phyloP scores from a whole-genome alignment of 2,797 vertebrate species.

The Syngnathus acus region DNA sequence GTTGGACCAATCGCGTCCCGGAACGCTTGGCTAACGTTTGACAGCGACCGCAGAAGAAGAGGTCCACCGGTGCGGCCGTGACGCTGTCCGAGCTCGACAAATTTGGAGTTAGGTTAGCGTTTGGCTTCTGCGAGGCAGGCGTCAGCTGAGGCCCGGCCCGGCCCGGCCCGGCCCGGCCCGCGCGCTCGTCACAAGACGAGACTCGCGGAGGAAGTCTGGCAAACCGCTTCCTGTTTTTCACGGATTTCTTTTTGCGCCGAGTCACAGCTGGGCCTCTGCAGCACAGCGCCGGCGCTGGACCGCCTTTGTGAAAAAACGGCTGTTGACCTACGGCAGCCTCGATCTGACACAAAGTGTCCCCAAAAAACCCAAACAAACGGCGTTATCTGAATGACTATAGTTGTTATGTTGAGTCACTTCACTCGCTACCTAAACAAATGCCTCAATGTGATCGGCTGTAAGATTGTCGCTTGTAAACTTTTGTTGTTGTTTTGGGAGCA shows the following conservation, averaged over 20 bases:
- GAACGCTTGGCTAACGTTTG: slow-evolving; percentile 1
- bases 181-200: neutral
- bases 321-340: no score
- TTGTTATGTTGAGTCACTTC: no score
- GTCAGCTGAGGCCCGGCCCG: neutral
- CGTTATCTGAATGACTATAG: no score
- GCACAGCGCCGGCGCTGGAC: neutral
- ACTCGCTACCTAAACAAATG: no score
- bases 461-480: no score
- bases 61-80: neutral
- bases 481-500: no score
- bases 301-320: no score
- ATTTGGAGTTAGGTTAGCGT: no score
- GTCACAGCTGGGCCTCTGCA: neutral
- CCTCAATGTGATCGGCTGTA: no score
- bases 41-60: neutral
- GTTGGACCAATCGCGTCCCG: slow-evolving; percentile 4
- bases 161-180: neutral
- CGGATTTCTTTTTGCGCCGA: neutral
- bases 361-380: no score
- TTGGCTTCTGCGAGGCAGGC: neutral
- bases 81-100: no score
- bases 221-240: slow-evolving; percentile 3
- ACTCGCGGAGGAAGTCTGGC: neutral
- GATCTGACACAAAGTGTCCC: no score